A percentile compares a stretch with the other conserved stretches of the same genome.
Conservation (phyloP, 2,113 vertebrate genomes). For the Dasyprocta punctata region DNA sequence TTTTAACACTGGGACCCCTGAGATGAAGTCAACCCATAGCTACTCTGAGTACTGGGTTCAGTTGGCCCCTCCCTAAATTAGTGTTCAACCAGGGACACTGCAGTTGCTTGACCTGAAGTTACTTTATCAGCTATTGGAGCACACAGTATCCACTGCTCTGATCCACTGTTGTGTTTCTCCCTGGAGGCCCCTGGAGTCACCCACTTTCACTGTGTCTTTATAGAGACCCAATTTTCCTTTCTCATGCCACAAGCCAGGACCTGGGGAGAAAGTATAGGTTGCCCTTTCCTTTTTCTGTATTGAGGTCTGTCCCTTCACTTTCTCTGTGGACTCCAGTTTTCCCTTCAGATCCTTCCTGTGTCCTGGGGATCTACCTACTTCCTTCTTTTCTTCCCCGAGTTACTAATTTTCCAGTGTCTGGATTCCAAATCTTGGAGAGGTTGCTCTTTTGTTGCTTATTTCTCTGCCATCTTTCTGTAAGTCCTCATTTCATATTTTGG, state of each 20-base stretch:
- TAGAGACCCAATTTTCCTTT: neutral
- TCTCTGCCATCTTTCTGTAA: neutral
- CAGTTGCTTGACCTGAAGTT: neutral
- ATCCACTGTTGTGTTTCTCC: neutral
- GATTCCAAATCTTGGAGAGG: neutral
- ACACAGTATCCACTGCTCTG: neutral
- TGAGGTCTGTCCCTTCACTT: neutral
- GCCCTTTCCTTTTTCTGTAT: neutral
- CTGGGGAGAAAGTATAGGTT: neutral
- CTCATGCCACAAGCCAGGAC: neutral
- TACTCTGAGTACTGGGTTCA: neutral
- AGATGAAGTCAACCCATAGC: neutral
- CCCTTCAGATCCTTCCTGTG: neutral
- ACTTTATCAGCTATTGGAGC: neutral
- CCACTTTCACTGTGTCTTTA: neutral
- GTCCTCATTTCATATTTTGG: neutral
- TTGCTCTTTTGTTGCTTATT: neutral
- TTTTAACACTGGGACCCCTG: neutral
- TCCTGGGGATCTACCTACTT: neutral
- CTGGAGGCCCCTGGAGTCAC: neutral
- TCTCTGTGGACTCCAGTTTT: neutral
- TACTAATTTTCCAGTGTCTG: neutral
- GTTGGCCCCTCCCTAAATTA: neutral
- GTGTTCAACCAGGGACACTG: neutral
- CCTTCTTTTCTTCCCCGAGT: neutral